Evolutionary conservation across 2,888 invertebrate species (phyloP), one percentile per base, ranked within the genome.

Genomic region (Endotricha flammealis): DNA sequence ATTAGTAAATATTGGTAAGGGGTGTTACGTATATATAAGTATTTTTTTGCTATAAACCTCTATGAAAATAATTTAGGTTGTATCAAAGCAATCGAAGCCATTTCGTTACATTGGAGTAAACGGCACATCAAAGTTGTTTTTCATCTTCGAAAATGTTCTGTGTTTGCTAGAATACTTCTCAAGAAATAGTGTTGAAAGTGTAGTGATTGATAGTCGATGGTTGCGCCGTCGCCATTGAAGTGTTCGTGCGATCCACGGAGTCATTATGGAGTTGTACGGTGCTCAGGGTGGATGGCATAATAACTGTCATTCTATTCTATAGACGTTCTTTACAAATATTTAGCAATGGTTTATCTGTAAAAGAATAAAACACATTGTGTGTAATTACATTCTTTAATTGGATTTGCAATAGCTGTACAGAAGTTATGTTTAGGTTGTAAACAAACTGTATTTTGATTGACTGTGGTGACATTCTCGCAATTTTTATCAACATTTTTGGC

Each of bases 81-180:
- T 74, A 70, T 63, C 67, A 61, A 64, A 72, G 64, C 61, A 74
- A 75, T 82, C 82, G 80, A 80, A 85, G 85, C 85, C 83, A 83
- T 85, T 83, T 78, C 77, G 63, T 69, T 73, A 57, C 53, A 58
- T 66, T 57, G 66, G 53, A 67, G 57, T 63, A 69, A 68, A 74
- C 65, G 65, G 51, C 65, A 62, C 12, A 20, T 51, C 52, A 53
- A 50, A 61, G 46, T 52, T 55, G 55, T 46, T 63, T 60, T 64
- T 62, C 53, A 44, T 48, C 40, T 40, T 51, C n/a, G n/a, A n/a
- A n/a, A n/a, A n/a, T n/a, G 48, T 57, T 61, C 47, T 40, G 42
- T 29, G 35, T 49, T 48, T 59, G 42, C 45, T 48, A 42, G 37
- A 45, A 30, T 16, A 12, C 7, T 16, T 17, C 12, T 29, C 7